Evolutionary conservation across 2,113 vertebrate genomes (phyloP).

Genomic region (Pampusana beccarii): DNA sequence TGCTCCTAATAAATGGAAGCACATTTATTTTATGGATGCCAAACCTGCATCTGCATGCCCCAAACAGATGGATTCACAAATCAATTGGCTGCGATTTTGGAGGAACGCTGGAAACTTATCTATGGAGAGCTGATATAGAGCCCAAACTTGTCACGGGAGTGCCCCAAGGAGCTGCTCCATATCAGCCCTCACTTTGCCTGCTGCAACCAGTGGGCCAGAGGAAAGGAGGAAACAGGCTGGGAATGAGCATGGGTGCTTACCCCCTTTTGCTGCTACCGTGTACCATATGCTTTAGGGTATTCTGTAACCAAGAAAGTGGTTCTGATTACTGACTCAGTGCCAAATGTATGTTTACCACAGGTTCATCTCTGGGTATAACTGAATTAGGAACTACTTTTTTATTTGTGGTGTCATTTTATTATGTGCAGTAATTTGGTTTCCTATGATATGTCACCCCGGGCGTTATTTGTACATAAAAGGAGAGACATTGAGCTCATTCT

Average conservation of each 20-base stretch:
- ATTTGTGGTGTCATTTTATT: slow-evolving; percentile 50
- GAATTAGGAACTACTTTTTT: slow-evolving; percentile 33
- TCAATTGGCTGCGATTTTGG: background rate
- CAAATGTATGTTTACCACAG: background rate
- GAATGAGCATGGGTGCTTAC: background rate
- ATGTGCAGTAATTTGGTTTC: slow-evolving; percentile 37
- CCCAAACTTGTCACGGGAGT: background rate
- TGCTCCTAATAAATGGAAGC: background rate
- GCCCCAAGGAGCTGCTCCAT: background rate
- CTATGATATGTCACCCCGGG: background rate
- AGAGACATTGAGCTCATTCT: slow-evolving; percentile 9
- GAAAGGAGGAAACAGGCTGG: background rate
- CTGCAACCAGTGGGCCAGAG: background rate
- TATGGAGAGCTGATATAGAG: background rate
- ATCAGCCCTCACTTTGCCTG: background rate
- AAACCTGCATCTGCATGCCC: background rate
- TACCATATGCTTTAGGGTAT: background rate
- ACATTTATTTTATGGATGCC: background rate
- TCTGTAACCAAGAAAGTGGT: background rate
- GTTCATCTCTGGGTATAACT: background rate
- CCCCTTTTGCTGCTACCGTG: background rate
- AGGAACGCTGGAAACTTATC: background rate
- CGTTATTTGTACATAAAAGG: slow-evolving; percentile 48
- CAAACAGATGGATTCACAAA: slow-evolving; percentile 36
- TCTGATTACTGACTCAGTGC: background rate